These are phyloP conservation scores for Sipha maydis DNA, from an alignment of 2,888 invertebrate genomes.

Conservation along the genomic window DNA sequence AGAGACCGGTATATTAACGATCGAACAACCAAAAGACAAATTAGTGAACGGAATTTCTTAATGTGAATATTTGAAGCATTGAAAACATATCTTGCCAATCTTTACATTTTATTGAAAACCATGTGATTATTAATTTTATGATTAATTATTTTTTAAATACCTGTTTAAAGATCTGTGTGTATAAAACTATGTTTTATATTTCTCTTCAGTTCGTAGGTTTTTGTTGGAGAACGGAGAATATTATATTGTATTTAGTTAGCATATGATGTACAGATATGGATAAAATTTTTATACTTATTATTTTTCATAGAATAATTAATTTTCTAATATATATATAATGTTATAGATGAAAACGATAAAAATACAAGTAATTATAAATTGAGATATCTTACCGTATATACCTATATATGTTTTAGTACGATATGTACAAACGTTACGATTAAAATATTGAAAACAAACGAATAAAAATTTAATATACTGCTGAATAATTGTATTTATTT, in stretches of 20 bases:
- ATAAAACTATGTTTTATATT: neutral
- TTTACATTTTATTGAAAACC: slow-evolving; percentile 50
- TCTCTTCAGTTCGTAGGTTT: neutral
- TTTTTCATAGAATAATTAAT: slow-evolving; percentile 22
- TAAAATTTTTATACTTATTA: slow-evolving; percentile 32
- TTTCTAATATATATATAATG: neutral
- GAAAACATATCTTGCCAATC: slow-evolving; percentile 60
- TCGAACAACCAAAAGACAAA: slow-evolving; percentile 53
- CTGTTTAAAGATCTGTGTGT: neutral
- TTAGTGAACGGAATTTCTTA: slow-evolving; percentile 49
- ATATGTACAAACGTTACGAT: neutral
- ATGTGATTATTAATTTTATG: slow-evolving; percentile 53
- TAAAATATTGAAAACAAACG: neutral
- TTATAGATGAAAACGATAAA: neutral
- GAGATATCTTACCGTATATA: neutral
- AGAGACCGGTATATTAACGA: slow-evolving; percentile 31
- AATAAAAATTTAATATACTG: neutral
- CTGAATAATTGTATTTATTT: no score
- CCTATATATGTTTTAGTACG: neutral
- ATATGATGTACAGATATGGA: slow-evolving; percentile 41
- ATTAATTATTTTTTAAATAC: slow-evolving; percentile 34
- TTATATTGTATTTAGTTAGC: neutral
- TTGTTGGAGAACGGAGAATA: slow-evolving; percentile 19
- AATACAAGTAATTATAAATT: neutral
- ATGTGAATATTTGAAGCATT: slow-evolving; percentile 10